Conservation (phyloP, 2,113 vertebrate species). For the Butastur rufipennis region DNA sequence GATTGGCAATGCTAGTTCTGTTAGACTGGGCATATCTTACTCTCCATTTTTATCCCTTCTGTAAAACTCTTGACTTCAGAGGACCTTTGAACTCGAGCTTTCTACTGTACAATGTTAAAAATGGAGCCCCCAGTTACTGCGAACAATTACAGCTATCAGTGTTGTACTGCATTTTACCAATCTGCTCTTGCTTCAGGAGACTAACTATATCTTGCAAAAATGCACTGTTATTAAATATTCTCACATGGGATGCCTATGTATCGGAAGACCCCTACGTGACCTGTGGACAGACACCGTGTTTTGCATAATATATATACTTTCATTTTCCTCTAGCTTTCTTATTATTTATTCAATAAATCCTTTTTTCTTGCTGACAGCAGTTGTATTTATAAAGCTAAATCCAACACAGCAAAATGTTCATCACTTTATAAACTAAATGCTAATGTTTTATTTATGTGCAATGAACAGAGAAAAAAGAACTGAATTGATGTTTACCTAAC, state of each 20-base stretch:
- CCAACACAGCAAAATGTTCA: constrained; percentile 84
- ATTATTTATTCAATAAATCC: constrained; percentile 89
- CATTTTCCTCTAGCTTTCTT: constrained; percentile 77
- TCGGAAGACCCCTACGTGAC: constrained; percentile 63
- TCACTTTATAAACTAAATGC: constrained; percentile 86
- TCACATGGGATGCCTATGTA: constrained; percentile 10
- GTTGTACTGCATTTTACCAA: neutral
- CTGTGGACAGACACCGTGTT: constrained; percentile 73
- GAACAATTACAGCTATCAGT: constrained; percentile 13
- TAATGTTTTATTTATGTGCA: constrained; percentile 90
- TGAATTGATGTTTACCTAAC: constrained; percentile 88
- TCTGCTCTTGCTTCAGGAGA: neutral
- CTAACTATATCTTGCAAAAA: neutral
- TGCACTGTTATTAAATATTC: constrained; percentile 30
- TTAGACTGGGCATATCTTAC: neutral
- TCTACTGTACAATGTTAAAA: neutral
- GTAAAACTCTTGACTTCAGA: neutral
- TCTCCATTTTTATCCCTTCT: neutral
- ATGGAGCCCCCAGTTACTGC: neutral
- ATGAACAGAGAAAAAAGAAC: constrained; percentile 81
- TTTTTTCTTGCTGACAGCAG: constrained; percentile 85
- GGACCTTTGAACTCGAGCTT: neutral
- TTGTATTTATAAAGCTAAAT: constrained; percentile 85
- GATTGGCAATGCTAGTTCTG: neutral
- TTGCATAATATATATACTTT: constrained; percentile 79